Conservation (phyloP, 2,888 invertebrate species). For the Dusona sp. region DNA sequence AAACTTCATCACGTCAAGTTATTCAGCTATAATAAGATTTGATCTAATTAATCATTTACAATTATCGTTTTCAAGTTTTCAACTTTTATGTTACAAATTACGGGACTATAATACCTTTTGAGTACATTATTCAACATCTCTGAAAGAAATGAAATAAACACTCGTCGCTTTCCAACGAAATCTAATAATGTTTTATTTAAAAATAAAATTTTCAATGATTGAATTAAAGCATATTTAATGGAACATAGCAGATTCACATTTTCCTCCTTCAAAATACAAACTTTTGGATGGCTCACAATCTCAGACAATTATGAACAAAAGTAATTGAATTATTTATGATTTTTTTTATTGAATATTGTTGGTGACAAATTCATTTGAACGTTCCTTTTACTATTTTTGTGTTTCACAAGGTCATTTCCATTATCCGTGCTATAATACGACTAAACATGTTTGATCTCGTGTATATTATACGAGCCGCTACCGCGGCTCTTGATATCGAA, state of each 20-base stretch:
- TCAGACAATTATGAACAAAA: not conserved
- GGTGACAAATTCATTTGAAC: not conserved
- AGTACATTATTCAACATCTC: not conserved
- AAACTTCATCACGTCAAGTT: not conserved
- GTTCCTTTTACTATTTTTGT: slow-evolving; percentile 23
- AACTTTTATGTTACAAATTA: not conserved
- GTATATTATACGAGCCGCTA: slow-evolving; percentile 29
- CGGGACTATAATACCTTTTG: not conserved
- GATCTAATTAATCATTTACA: not conserved
- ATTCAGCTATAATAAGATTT: not conserved
- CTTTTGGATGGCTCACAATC: not conserved
- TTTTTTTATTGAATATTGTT: not conserved
- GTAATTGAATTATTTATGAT: not conserved
- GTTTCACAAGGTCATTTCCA: not conserved
- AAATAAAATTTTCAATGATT: not conserved
- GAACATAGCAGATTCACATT: no score
- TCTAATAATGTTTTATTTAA: not conserved
- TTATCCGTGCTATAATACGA: slow-evolving; percentile 42
- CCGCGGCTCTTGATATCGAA: no score
- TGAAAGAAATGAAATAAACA: not conserved
- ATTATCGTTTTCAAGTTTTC: not conserved
- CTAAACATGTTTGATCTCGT: slow-evolving; percentile 44
- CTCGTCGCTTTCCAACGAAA: not conserved
- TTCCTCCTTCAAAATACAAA: not conserved
- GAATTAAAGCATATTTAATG: not conserved